Evolutionary conservation across 2,113 vertebrate genomes (phyloP), one percentile per base, ranked within the genome.

Genomic region (Axis porcinus): DNA sequence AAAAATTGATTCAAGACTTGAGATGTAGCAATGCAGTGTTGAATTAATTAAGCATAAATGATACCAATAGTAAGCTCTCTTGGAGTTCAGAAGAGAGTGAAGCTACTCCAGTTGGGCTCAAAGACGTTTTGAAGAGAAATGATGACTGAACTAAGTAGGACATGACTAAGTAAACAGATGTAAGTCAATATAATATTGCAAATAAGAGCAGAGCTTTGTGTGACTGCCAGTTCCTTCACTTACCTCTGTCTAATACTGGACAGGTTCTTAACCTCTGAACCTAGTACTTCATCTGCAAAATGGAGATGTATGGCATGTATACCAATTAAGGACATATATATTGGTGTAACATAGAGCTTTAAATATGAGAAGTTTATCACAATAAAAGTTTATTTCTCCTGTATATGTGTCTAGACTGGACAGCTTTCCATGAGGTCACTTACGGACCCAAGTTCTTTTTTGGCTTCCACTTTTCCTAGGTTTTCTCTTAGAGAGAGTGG

Each of bases 221-320:
- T 87, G 14, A 92, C 54, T 81, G 74, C 5, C 36, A 70, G 52
- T n/a, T 84, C 40, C 15, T 55, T 97, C 64, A 79, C n/a, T 67
- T 96, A 76, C 27, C n/a, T 91, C 16, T 94, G 0, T 89, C 10
- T 89, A 50, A 19, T 89, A 47, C 7, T 64, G 52, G 54, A 11
- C 19, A 92, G 43, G 17, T 92, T 92, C 13, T 86, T 97, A 64
- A 92, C 30, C 58, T 94, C 43, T 97, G 36, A 74, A 52, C 8
- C 60, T 93, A 36, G 96, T 82, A 85, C 11, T 94, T 97, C 36
- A 90, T 96, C n/a, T 74, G 7, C 36, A 94, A 58, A 96, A 90
- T 96, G 55, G 16, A 23, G 50, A 81, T 90, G 7, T 79, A 52
- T 90, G 9, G 19, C 30, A 76, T 74, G 7, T 70, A 25, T 96